Evolutionary conservation across 2,888 invertebrate genomes (phyloP), one percentile per base, ranked within the genome.

Genomic region (Euspilapteryx auroguttella): DNA sequence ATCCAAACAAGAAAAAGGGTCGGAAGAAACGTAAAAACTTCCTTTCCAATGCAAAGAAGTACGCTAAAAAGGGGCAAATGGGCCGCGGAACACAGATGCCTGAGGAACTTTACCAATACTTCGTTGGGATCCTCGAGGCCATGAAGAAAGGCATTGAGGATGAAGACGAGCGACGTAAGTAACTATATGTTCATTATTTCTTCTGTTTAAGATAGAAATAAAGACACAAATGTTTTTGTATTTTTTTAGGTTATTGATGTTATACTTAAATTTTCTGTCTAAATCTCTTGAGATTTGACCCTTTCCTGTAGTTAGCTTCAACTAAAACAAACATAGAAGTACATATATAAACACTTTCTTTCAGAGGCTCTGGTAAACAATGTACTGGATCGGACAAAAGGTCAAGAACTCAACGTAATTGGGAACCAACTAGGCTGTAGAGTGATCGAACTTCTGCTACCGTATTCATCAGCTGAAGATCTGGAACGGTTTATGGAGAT

Each of bases 351-450:
- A n/a, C n/a, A n/a, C 11, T 9, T 23, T n/a, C 9, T 77, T 79
- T 15, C 63, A 85, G 84, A 55, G 31, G 65, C 79, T 1, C 80
- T 91, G 47, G 86, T 85, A 0, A 82, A 85, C 39, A 91, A 90
- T 49, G 87, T 89, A 0, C 79, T 90, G 30, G 83, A 85, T 36
- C 80, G 87, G 45, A 87, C 86, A 0, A 71, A 78, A 35, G 82
- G 78, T 0, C 79, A 84, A 35, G 92, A 92, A 58, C 56, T 89
- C 0, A 80, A 86, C 22, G 79, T 85, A 22, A 79, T 86, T 0
- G 83, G 85, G 4, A 93, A 93, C 61, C 91, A 92, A 57, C 77
- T 92, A 0, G 89, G 88, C 0, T 89, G 87, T 27, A 73, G 88
- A 37, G 84, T 87, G 0, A 63, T 93, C 2, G 92, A 93, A 46